Conservation (phyloP, 2,113 vertebrate genomes). For the Muntiacus reevesi region DNA sequence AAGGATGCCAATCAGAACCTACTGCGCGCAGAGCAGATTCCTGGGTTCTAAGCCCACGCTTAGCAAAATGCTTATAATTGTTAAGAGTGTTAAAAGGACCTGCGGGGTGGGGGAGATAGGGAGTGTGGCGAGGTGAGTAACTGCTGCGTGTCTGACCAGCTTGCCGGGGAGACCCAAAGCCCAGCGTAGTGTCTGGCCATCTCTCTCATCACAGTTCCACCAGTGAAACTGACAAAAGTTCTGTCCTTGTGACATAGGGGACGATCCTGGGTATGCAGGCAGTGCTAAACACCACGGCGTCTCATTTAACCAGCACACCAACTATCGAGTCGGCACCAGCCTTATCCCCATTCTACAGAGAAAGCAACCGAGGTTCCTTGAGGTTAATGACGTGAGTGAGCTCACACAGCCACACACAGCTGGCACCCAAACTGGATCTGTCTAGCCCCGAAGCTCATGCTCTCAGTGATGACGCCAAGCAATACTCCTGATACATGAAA, state of each 20-base stretch:
- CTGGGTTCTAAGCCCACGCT: neutral
- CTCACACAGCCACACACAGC: neutral
- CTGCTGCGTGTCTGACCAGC: neutral
- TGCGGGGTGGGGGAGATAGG: fast-evolving
- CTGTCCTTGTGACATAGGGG: neutral
- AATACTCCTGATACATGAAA: neutral
- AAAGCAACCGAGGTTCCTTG: neutral
- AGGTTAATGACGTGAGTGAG: neutral
- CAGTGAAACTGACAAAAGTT: neutral
- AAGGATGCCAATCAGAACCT: neutral
- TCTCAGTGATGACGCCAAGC: neutral
- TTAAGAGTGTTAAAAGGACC: neutral
- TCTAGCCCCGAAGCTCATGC: neutral
- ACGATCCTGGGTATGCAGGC: neutral
- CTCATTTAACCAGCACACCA: neutral
- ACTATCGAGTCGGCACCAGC: neutral
- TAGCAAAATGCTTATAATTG: neutral
- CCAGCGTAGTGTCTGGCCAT: neutral
- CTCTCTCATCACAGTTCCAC: neutral
- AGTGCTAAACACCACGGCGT: fast-evolving
- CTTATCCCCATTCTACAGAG: neutral
- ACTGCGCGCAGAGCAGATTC: neutral
- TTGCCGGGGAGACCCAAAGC: neutral
- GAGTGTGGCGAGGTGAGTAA: neutral
- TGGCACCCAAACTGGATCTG: neutral